phyloP scores from a whole-genome alignment of 2,113 vertebrate species.

The Syngnathoides biaculeatus region DNA sequence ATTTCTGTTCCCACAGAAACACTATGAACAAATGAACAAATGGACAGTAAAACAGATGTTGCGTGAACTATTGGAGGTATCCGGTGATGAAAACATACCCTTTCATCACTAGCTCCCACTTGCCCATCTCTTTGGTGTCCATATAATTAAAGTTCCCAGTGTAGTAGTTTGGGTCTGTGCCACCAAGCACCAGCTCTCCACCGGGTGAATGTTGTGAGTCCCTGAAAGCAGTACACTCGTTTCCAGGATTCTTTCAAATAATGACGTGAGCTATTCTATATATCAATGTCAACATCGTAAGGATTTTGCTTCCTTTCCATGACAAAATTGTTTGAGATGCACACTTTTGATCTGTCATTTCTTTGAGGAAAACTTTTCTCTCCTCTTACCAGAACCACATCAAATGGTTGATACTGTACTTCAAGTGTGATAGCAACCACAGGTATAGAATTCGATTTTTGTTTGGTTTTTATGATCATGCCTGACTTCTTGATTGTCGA shows the following conservation, averaged over 20 bases:
- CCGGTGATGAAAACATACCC: slow-evolving; percentile 75
- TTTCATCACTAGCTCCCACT: slow-evolving; percentile 90
- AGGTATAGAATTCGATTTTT: neutral
- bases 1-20: slow-evolving; percentile 80
- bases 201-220: slow-evolving; percentile 77
- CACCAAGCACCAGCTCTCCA: slow-evolving; percentile 88
- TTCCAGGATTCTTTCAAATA: neutral
- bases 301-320: neutral
- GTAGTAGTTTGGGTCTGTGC: slow-evolving; percentile 88
- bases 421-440: neutral
- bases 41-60: slow-evolving; percentile 1
- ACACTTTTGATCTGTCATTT: neutral
- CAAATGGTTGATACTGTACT: neutral
- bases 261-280: neutral
- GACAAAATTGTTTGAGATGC: neutral
- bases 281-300: neutral
- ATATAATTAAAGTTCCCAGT: slow-evolving; percentile 87
- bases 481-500: neutral
- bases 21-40: slow-evolving; percentile 58
- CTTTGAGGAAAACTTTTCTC: neutral
- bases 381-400: neutral
- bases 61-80: neutral
- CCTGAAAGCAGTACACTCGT: slow-evolving; percentile 62
- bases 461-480: neutral
- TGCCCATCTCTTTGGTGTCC: slow-evolving; percentile 76